Evolutionary conservation across 2,797 vertebrate genomes (phyloP).

Genomic region (Epinephelus coioides): DNA sequence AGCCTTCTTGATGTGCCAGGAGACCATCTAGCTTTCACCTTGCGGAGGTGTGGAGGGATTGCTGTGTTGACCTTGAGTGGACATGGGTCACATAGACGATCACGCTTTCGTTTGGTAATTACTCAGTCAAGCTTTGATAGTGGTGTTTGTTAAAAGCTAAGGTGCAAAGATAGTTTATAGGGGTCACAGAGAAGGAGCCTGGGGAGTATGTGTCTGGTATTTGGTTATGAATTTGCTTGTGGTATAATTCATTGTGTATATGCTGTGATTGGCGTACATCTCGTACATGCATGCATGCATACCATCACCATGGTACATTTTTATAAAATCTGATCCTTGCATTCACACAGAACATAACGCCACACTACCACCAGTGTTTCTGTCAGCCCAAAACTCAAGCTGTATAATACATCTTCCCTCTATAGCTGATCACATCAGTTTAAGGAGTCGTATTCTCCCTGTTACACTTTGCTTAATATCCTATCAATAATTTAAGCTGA

Average conservation of each 20-base stretch:
- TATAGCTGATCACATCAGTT: neutral
- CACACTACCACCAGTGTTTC: neutral
- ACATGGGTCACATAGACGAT: slow-evolving; percentile 14
- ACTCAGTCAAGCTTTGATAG: slow-evolving; percentile 4
- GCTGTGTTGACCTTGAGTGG: slow-evolving; percentile 30
- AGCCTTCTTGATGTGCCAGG: slow-evolving; percentile 8
- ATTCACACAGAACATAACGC: too few species aligned
- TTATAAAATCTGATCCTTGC: neutral
- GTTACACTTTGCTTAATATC: neutral
- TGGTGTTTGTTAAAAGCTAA: neutral
- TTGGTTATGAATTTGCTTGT: neutral
- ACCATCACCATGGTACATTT: too few species aligned
- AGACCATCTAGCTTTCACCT: slow-evolving; percentile 25
- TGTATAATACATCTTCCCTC: neutral
- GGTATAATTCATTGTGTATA: neutral
- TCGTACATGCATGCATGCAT: neutral
- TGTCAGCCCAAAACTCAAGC: neutral
- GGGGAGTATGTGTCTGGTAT: neutral
- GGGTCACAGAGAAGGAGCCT: neutral
- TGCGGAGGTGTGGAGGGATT: slow-evolving; percentile 36
- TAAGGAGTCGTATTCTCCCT: neutral
- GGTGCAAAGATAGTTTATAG: slow-evolving; percentile 24
- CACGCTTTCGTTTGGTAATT: neutral
- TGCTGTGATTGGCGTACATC: neutral
- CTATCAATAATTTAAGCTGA: neutral